Conservation (phyloP, 2,888 invertebrate genomes). For the Cerastoderma edule region DNA sequence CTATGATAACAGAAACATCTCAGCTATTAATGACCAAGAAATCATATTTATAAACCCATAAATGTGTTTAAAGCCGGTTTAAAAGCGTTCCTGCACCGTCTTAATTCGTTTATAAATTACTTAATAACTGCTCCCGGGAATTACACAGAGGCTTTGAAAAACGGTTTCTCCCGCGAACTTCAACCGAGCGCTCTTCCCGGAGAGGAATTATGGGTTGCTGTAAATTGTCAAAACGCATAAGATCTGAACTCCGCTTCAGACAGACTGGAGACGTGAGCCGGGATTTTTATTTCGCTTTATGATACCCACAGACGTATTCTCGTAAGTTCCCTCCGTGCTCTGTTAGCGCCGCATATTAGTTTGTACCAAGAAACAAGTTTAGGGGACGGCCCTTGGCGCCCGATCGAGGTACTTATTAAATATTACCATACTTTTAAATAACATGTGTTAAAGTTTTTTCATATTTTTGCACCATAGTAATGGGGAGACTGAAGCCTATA, state of each 20-base stretch:
- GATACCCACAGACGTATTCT: constrained; percentile 19
- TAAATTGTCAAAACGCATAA: constrained; percentile 59
- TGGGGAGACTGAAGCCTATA: too few relatives aligned
- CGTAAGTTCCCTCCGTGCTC: constrained; percentile 46
- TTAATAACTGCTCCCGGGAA: constrained; percentile 49
- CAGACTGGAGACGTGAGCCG: constrained; percentile 40
- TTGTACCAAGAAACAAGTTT: constrained; percentile 34
- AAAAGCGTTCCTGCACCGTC: constrained; percentile 16
- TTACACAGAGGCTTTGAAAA: constrained; percentile 44
- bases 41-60: constrained; percentile 23
- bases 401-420: constrained; percentile 8
- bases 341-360: constrained; percentile 28
- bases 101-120: constrained; percentile 37
- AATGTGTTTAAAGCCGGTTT: constrained; percentile 23
- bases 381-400: constrained; percentile 8
- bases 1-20: too few relatives aligned
- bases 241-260: constrained; percentile 46
- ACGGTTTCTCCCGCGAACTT: constrained; percentile 38
- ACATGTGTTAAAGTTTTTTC: too few relatives aligned
- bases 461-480: too few relatives aligned
- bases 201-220: constrained; percentile 49
- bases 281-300: constrained; percentile 46
- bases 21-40: constrained; percentile 21
- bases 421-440: too few relatives aligned
- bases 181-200: constrained; percentile 37